phyloP scores from a whole-genome alignment of 2,797 vertebrate species.

The Alcedo quadribrachys region DNA sequence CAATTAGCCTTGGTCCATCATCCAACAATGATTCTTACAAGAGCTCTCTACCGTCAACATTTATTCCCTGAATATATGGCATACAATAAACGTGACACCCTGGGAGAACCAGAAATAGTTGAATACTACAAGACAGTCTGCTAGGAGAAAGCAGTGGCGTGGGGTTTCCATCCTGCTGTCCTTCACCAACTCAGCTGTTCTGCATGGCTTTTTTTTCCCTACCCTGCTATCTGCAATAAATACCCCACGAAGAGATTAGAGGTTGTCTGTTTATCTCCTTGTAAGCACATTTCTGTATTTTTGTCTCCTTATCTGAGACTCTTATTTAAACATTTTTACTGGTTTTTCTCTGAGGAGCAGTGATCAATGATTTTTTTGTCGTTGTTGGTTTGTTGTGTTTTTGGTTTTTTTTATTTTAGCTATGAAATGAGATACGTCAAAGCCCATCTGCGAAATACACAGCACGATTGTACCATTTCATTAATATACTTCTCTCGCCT shows the following conservation, averaged over 20 bases:
- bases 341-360: background rate
- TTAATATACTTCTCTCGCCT: slow-evolving; percentile 1
- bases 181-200: background rate
- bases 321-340: background rate
- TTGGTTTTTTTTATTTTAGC: background rate
- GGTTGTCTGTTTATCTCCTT: background rate
- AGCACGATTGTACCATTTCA: background rate
- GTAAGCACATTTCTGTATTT: background rate
- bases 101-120: background rate
- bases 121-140: background rate
- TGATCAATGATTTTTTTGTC: background rate
- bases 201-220: background rate
- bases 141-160: background rate
- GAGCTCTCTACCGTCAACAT: background rate
- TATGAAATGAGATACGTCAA: slow-evolving; percentile 1
- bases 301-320: background rate
- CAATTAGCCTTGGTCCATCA: too few species aligned
- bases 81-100: background rate
- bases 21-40: too few species aligned
- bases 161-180: background rate
- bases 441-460: slow-evolving; percentile 19
- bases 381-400: background rate
- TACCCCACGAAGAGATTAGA: background rate
- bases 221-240: background rate
- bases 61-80: background rate